Conservation (phyloP, 1,140 invertebrate genomes). For the Calephelis virginiensis region DNA sequence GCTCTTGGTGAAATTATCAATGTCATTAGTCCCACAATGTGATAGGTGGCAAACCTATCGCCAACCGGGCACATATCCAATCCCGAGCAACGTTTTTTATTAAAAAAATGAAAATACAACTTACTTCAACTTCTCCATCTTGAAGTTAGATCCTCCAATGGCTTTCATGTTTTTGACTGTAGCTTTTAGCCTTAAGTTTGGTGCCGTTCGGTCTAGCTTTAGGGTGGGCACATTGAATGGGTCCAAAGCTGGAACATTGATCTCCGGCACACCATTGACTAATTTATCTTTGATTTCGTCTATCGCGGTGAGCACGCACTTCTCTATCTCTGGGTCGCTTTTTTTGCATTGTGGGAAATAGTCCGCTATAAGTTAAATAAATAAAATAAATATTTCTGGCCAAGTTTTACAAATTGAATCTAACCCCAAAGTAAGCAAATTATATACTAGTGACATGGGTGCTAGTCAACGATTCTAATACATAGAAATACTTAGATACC, state of each 20-base stretch:
- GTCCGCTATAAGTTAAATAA: constrained; percentile 63
- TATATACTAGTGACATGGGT: too few relatives aligned
- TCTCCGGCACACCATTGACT: constrained; percentile 81
- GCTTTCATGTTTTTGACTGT: constrained; percentile 83
- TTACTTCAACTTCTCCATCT: constrained; percentile 83
- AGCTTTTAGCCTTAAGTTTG: constrained; percentile 82
- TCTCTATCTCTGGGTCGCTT: constrained; percentile 80
- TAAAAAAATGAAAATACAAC: constrained; percentile 32
- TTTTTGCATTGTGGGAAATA: constrained; percentile 80
- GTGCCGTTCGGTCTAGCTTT: constrained; percentile 82
- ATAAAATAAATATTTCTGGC: neutral
- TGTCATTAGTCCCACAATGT: constrained; percentile 2
- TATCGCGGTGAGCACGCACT: constrained; percentile 80
- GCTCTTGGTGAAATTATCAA: neutral
- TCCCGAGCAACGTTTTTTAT: neutral
- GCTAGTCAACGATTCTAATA: neutral
- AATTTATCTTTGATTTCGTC: constrained; percentile 80
- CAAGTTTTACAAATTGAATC: neutral
- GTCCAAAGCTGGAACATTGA: constrained; percentile 82
- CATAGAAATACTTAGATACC: too few relatives aligned
- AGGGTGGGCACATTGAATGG: constrained; percentile 82
- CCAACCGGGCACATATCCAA: too few relatives aligned
- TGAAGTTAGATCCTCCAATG: constrained; percentile 80
- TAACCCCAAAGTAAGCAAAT: neutral
- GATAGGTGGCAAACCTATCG: too few relatives aligned